Evolutionary conservation across 2,113 vertebrate species (phyloP), one percentile per base, ranked within the genome.

Genomic region (Eublepharis macularius): DNA sequence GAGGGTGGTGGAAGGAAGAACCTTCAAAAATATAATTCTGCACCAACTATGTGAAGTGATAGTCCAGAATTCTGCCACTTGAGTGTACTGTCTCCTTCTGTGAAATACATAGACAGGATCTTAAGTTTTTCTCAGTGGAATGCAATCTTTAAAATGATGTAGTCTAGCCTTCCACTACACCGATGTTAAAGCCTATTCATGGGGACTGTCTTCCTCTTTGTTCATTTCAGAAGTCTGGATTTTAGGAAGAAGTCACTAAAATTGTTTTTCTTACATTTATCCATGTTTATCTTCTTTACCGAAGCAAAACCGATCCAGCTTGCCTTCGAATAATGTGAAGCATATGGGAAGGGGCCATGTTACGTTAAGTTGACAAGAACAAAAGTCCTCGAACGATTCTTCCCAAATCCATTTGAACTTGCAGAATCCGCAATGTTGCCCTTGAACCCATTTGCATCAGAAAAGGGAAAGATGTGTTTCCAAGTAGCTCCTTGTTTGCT

Each of bases 241-340:
- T 88, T 91, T 66, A 76, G 85, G 92, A 91, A 91, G 85, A 94
- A 93, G 92, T 87, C 87, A 91, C 21, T 63, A 88, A 80, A 91
- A 92, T 88, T 93, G 80, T 87, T 90, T 94, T 93, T 87, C 86
- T 93, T 82, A 84, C 45, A 87, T 92, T 93, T 93, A 78, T 91
- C 82, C 70, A 54, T 92, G 87, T 92, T 95, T 94, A 93, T 91
- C 86, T 90, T 87, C 91, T 91, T 91, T 45, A 94, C 83, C 92
- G 86, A 92, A 86, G 76, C 86, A 93, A 94, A 94, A 92, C 70
- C 75, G 85, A 92, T 93, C 92, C 94, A 94, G 87, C 85, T 92
- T 93, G 90, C 89, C 83, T 83, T 90, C 81, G 87, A 93, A 90
- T 94, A 94, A 95, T 87, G 74, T 4, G 79, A 95, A 95, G 92